Base-by-base conservation (phyloP, 2,888 invertebrate species). In the Cheilosia pagana region DNA sequence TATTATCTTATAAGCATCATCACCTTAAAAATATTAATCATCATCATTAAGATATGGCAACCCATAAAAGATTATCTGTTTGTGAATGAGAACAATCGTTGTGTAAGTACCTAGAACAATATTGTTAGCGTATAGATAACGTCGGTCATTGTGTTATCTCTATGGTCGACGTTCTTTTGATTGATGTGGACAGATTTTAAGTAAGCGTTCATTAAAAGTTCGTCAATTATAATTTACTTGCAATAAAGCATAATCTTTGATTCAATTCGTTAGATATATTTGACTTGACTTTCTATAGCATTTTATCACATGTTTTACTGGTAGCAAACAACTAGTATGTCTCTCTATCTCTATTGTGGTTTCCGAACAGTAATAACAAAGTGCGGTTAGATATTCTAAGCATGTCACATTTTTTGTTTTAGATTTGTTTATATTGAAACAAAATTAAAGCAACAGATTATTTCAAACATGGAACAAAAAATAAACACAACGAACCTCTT, bases 71-170 rank as follows among this genome's bases (percentile, higher is more conserved):
- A 74, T 74, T 35, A 63, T 55, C 74, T 63, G 25, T 50, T 25
- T 53, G 19, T 74, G 74, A 74, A 74, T 63, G 55, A 63, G 45
- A 63, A 35, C 45, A 57, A 63, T 63, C 31, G 43, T 53, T 53
- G 53, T 23, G 43, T 45, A 62, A 45, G 35, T 28, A 8, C 28
- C 8, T 23, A 65, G 41, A 52, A 60, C 60, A 71, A 71, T 62
- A 39, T 55, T 63, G 65, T 59, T 65, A 65, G 65, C 63, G 52
- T 57, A 43, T 23, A 57, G 65, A 57, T 41, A 57, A 57, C 16
- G 45, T 41, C n/a, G 25, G 35, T 45, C 35, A 62, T 23, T 39
- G 53, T 48, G 25, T 25, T 39, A 12, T 35, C 12, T 12, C 12
- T 35, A 35, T 35, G 35, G 3, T 1, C 35, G 35, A 35, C 35